Evolutionary conservation across 2,888 invertebrate genomes (phyloP).

Genomic region (Drosophila aldrichi): DNA sequence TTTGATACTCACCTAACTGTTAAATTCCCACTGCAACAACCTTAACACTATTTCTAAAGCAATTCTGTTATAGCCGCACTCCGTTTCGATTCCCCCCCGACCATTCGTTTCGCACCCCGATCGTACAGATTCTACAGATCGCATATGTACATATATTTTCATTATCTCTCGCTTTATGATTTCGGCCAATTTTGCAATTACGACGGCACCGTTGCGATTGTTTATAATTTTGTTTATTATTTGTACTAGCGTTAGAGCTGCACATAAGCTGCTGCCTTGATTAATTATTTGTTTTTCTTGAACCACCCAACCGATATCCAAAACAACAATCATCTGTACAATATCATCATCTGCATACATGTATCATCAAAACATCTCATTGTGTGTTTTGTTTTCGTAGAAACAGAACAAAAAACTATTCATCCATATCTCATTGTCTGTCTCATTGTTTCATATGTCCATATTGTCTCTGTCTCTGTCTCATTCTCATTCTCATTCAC

Average conservation of each 20-base stretch:
- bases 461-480: slow-evolving; percentile 24
- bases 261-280: slow-evolving; percentile 40
- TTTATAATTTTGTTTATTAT: slow-evolving; percentile 21
- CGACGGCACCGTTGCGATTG: slow-evolving; percentile 57
- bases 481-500: slow-evolving; percentile 16
- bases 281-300: slow-evolving; percentile 25
- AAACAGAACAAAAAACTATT: slow-evolving; percentile 14
- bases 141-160: slow-evolving; percentile 14
- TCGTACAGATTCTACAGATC: slow-evolving; percentile 2
- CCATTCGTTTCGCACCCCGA: slow-evolving; percentile 22
- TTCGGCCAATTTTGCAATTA: slow-evolving; percentile 41
- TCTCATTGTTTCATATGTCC: slow-evolving; percentile 21
- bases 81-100: slow-evolving; percentile 15
- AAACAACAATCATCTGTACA: slow-evolving; percentile 35
- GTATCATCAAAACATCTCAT: slow-evolving; percentile 5
- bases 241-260: slow-evolving; percentile 36
- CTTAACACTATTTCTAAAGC: slow-evolving; percentile 15
- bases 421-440: slow-evolving; percentile 10
- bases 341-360: slow-evolving; percentile 13
- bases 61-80: slow-evolving; percentile 21
- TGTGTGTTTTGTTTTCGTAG: slow-evolving; percentile 26
- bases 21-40: slow-evolving; percentile 14
- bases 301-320: slow-evolving; percentile 33
- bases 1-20: slow-evolving; percentile 9
- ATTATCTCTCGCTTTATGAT: slow-evolving; percentile 29